Evolutionary conservation across 2,113 vertebrate genomes (phyloP).

Genomic region (Abramis brama): DNA sequence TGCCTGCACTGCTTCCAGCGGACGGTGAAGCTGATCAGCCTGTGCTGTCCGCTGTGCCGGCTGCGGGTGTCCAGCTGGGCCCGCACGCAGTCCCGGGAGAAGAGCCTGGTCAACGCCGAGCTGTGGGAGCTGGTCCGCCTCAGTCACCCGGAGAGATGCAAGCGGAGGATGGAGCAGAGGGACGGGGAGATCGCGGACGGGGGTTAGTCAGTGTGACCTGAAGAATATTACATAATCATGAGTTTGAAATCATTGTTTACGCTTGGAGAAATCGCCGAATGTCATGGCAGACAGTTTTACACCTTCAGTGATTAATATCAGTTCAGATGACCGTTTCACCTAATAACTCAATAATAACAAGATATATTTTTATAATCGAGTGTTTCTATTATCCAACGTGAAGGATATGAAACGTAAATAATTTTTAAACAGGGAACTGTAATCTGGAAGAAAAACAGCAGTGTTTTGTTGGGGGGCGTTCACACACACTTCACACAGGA

Average conservation of each 20-base stretch:
- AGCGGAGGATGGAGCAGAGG: constrained; percentile 66
- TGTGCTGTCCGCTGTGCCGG: constrained; percentile 74
- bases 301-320: background rate
- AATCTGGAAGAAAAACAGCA: background rate
- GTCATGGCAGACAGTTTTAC: background rate
- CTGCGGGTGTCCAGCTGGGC: constrained; percentile 72
- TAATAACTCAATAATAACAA: too few relatives aligned
- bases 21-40: constrained; percentile 66
- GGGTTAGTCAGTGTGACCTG: constrained; percentile 68
- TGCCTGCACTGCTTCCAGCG: constrained; percentile 69
- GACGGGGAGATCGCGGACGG: constrained; percentile 61
- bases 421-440: background rate
- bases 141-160: constrained; percentile 71
- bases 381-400: too few relatives aligned
- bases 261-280: background rate
- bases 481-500: background rate
- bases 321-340: too few relatives aligned
- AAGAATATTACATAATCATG: background rate
- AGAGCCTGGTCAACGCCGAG: constrained; percentile 62
- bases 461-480: constrained; percentile 14
- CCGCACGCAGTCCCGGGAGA: constrained; percentile 65
- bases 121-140: constrained; percentile 70
- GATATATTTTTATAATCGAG: too few relatives aligned
- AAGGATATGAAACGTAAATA: background rate
- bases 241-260: background rate